Evolutionary conservation across 1,140 invertebrate genomes (phyloP).

Genomic region (Drosophila sucinea): DNA sequence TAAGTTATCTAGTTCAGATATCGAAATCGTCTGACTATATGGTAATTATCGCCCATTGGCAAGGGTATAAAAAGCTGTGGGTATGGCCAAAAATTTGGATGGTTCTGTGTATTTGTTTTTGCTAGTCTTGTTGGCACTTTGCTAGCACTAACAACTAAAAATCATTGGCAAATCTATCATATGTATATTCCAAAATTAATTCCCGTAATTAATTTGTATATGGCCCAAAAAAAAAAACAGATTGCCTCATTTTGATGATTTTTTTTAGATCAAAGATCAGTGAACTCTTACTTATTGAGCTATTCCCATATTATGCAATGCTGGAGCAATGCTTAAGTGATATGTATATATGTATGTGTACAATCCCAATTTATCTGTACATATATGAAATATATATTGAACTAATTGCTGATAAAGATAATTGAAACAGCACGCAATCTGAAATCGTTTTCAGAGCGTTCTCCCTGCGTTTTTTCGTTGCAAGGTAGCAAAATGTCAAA

Average conservation of each 20-base stretch:
- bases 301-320: conserved; percentile 9
- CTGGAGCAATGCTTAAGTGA: conserved; percentile 2
- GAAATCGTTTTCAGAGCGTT: conserved; percentile 25
- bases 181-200: conserved; percentile 8
- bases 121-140: conserved; percentile 16
- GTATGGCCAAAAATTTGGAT: too few species aligned
- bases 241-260: not conserved
- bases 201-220: not conserved
- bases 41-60: too few species aligned
- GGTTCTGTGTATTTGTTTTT: too few species aligned
- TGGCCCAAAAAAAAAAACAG: not conserved
- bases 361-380: not conserved
- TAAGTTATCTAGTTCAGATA: too few species aligned
- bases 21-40: too few species aligned
- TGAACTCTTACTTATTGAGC: not conserved
- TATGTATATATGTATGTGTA: not conserved
- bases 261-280: conserved; percentile 1
- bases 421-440: conserved; percentile 47
- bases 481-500: not conserved
- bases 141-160: conserved; percentile 14
- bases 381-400: not conserved
- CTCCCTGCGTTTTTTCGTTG: conserved; percentile 6
- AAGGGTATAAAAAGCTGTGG: too few species aligned
- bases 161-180: conserved; percentile 48
- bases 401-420: conserved; percentile 24